Base-by-base conservation (phyloP, 2,797 vertebrate genomes). In the Fistularia tabacaria region DNA sequence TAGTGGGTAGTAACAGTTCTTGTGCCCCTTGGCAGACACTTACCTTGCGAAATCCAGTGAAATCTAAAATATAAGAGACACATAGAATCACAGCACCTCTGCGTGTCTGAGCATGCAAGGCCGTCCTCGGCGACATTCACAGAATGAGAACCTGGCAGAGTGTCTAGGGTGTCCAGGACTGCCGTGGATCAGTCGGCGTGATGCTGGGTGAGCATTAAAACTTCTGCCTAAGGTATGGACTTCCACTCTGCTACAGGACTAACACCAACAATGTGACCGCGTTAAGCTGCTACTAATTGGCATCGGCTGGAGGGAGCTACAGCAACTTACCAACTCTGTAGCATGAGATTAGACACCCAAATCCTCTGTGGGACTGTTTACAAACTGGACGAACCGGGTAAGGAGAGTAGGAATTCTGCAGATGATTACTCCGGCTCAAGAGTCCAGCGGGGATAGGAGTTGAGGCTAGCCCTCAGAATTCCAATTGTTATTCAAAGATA, bases 21-120 rank as follows among this genome's bases (percentile, higher is more conserved):
- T 64, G 46, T 73, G 53, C 51, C 51, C 74, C 70, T 53, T 54
- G 49, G 54, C 71, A 69, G 59, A 72, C 76, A 85, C 86, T 88
- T 89, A 89, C 87, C 85, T 88, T 76, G 49, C 12, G 40, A 76
- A 44, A 58, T 86, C 85, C 87, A 73, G 63, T 40, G 77, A 81
- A 83, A 80, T 85, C 85, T 86, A 87, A 73, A 85, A 81, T 15
- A 11, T 68, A 65, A 80, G 65, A 84, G 55, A 85, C 48, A 83
- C 53, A 86, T 12, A 81, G 48, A 82, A 50, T 78, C 54, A 73
- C 69, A 79, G 64, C 50, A 67, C 38, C 64, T 54, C 46, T 0
- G 42, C 59, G 49, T 36, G 56, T 55, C 48, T 58, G 9, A 50
- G 14, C 37, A 60, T 56, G 36, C 39, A 45, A 55, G 61, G 47